A percentile compares a stretch with the other conserved stretches of the same genome.
These are phyloP conservation scores for Gymnocheta viridis DNA, from an alignment of 2,888 invertebrate species.

Conservation along the genomic window DNA sequence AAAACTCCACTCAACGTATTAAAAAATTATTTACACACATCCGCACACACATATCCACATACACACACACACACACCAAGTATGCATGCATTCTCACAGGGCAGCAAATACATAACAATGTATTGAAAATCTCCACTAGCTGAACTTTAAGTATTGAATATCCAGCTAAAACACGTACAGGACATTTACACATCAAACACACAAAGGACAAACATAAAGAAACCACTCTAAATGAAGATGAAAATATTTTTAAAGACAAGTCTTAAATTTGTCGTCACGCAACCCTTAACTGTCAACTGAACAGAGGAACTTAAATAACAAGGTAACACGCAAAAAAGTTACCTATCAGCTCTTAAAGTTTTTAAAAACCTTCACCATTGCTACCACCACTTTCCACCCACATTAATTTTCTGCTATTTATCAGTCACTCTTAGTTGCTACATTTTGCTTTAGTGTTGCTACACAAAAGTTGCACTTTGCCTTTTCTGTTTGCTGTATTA, in stretches of 20 bases:
- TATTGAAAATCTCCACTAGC: slow-evolving; percentile 1
- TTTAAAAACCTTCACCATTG: slow-evolving; percentile 6
- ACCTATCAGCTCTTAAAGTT: slow-evolving; percentile 45
- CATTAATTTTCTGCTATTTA: neutral
- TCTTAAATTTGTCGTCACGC: slow-evolving; percentile 47
- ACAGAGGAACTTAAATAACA: slow-evolving; percentile 20
- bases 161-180: slow-evolving; percentile 54
- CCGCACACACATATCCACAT: neutral
- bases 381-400: neutral
- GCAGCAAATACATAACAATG: neutral
- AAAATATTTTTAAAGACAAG: slow-evolving; percentile 28
- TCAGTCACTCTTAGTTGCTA: neutral
- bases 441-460: slow-evolving; percentile 1
- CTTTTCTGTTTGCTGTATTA: slow-evolving; percentile 11
- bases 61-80: neutral
- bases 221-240: too few relatives aligned
- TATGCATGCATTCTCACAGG: neutral
- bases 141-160: slow-evolving; percentile 46
- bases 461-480: slow-evolving; percentile 29
- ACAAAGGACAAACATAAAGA: neutral
- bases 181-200: slow-evolving; percentile 54
- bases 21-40: neutral
- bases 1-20: neutral
- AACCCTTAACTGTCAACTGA: neutral
- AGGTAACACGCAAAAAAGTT: slow-evolving; percentile 28